Base-by-base conservation (phyloP, 1,140 invertebrate genomes). In the Lysiphlebus fabarum region DNA sequence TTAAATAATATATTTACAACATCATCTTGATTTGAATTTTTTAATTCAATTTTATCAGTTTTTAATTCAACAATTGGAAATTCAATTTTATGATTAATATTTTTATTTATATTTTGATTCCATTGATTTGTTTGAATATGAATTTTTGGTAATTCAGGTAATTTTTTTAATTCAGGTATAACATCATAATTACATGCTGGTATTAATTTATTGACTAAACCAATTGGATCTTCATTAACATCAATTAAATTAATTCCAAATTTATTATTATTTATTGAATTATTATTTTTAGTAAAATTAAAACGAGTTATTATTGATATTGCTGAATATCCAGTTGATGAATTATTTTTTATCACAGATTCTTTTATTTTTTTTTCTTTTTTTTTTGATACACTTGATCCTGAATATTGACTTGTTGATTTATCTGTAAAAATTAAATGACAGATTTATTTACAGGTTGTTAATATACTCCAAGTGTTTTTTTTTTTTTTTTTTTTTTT, bases 221-320 rank as follows among this genome's bases (percentile, higher is more conserved):
- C 17, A 26, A 26, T 26, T 26, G 17, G 38, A 38, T 63, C 51
- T 38, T 57, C 58, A 17, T 53, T 11, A 36, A 34, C 9, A 42
- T 62, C 40, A 12, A 59, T 61, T 4, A 61, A 48, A 57, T 58
- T 58, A n/a, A 65, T 38, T 38, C 62, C 61, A 9, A 61, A 8
- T 42, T 59, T 50, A 17, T n/a, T n/a, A 26, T 47, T 50, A 50
- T 50, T 53, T 56, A 53, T 53, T 56, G 48, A 17, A 7, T 67
- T 66, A 26, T n/a, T n/a, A 65, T 67, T 53, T 26, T 69, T 74
- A n/a, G 71, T 72, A 12, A 77, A 77, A 59, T 69, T 66, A 50
- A 77, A 79, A 11, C 77, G 61, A 6, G 76, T 79, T 12, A 78
- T 70, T 42, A 79, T 76, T 6, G 77, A 67, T 7, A 79, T 58